Conservation (phyloP, 2,113 vertebrate genomes). For the Tragelaphus strepsiceros region DNA sequence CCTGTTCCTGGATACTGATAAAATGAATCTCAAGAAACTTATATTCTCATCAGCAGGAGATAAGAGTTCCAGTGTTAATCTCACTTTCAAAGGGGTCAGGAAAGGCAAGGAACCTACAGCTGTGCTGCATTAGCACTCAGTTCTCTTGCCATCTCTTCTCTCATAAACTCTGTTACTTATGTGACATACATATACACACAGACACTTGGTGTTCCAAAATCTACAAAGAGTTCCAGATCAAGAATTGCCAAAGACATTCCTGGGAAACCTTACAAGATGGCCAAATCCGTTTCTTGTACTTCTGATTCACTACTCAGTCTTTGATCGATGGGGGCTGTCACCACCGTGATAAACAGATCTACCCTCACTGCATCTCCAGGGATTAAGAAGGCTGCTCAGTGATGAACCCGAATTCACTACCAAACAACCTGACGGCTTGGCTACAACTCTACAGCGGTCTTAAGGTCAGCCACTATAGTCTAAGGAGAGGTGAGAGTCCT, state of each 20-base stretch:
- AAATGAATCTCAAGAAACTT: not conserved
- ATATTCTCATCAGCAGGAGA: not conserved
- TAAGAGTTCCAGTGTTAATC: not conserved
- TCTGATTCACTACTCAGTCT: slow-evolving; percentile 65
- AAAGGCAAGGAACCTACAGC: slow-evolving; percentile 60
- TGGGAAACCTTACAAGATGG: slow-evolving; percentile 79
- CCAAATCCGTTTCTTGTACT: slow-evolving; percentile 67
- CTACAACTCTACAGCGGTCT: not conserved
- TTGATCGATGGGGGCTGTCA: not conserved
- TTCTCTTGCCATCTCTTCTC: slow-evolving; percentile 68
- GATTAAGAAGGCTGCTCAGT: not conserved
- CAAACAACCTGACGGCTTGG: not conserved
- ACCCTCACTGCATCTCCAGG: not conserved
- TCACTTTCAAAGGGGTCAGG: not conserved
- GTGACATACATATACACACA: slow-evolving; percentile 69
- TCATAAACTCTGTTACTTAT: slow-evolving; percentile 65
- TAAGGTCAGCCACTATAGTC: not conserved
- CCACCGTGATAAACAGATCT: not conserved
- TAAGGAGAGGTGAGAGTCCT: not conserved
- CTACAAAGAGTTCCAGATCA: slow-evolving; percentile 74
- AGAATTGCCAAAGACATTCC: slow-evolving; percentile 78
- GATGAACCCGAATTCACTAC: not conserved
- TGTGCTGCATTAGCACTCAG: slow-evolving; percentile 50
- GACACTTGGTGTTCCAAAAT: slow-evolving; percentile 61
- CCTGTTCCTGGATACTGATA: slow-evolving; percentile 44